Evolutionary conservation across 2,888 invertebrate species (phyloP).

Genomic region (Eutolmus rufibarbis): DNA sequence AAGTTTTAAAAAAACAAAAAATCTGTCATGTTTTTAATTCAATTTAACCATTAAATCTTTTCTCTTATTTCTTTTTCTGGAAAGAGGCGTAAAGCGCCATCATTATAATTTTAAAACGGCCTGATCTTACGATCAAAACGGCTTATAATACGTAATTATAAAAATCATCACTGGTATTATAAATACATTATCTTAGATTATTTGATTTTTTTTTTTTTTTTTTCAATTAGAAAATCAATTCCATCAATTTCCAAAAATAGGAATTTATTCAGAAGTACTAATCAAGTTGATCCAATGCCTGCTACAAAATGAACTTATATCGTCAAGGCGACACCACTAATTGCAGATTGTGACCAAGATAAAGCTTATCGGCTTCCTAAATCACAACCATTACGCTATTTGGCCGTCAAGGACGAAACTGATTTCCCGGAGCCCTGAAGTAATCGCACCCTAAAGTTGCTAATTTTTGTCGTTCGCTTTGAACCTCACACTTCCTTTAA

Average conservation of each 20-base stretch:
- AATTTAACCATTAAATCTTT: too few relatives aligned
- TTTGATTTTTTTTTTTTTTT: too few relatives aligned
- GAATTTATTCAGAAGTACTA: background rate
- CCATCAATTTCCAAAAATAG: background rate
- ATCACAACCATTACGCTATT: background rate
- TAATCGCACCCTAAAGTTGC: background rate
- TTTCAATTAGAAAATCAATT: background rate
- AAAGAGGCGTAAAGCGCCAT: too few relatives aligned
- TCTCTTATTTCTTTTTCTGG: too few relatives aligned
- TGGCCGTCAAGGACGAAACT: background rate
- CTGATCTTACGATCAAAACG: too few relatives aligned
- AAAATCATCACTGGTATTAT: too few relatives aligned
- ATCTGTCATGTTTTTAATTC: too few relatives aligned
- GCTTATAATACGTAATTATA: too few relatives aligned
- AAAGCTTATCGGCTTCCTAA: background rate
- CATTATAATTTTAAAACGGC: too few relatives aligned
- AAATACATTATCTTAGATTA: too few relatives aligned
- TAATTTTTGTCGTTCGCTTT: background rate
- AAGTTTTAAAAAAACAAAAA: too few relatives aligned
- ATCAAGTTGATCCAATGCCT: background rate
- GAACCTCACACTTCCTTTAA: background rate
- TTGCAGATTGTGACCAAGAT: background rate
- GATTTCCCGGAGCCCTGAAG: background rate
- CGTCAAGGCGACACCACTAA: background rate
- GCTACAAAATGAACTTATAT: background rate